Percentiles rank a stretch among this genome's conserved stretches.
Conservation (phyloP, 1,140 invertebrate genomes). For the Oppia nitens region DNA sequence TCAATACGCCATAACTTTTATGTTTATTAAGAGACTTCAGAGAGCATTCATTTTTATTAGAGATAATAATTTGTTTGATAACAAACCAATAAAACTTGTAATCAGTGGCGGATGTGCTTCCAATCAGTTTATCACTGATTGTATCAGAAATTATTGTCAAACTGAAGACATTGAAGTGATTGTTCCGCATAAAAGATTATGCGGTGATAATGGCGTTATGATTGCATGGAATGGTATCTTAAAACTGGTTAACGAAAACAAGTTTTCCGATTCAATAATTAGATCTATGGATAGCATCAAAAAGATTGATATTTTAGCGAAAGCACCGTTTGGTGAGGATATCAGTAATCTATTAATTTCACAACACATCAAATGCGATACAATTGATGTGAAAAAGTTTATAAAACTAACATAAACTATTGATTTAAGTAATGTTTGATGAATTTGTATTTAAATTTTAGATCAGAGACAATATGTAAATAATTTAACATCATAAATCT, state of each 20-base stretch:
- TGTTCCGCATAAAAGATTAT: slow-evolving; percentile 64
- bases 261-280: background rate
- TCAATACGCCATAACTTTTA: slow-evolving; percentile 51
- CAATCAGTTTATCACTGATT: slow-evolving; percentile 59
- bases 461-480: too few species aligned
- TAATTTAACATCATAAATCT: too few species aligned
- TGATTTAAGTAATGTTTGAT: too few species aligned
- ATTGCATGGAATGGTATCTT: slow-evolving; percentile 58
- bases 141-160: slow-evolving; percentile 46
- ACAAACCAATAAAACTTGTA: slow-evolving; percentile 38
- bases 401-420: too few species aligned
- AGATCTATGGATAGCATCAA: background rate
- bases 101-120: slow-evolving; percentile 90
- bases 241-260: slow-evolving; percentile 7
- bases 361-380: slow-evolving; percentile 6
- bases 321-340: slow-evolving; percentile 4
- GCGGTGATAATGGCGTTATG: slow-evolving; percentile 98
- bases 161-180: slow-evolving; percentile 45
- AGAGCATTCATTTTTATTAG: slow-evolving; percentile 56
- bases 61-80: background rate
- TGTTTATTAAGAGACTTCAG: slow-evolving; percentile 61
- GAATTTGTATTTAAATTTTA: too few species aligned
- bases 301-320: background rate
- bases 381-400: slow-evolving; percentile 8
- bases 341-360: background rate